These are phyloP conservation scores for Leptopilina boulardi DNA, from an alignment of 1,140 invertebrate genomes.

Conservation along the genomic window DNA sequence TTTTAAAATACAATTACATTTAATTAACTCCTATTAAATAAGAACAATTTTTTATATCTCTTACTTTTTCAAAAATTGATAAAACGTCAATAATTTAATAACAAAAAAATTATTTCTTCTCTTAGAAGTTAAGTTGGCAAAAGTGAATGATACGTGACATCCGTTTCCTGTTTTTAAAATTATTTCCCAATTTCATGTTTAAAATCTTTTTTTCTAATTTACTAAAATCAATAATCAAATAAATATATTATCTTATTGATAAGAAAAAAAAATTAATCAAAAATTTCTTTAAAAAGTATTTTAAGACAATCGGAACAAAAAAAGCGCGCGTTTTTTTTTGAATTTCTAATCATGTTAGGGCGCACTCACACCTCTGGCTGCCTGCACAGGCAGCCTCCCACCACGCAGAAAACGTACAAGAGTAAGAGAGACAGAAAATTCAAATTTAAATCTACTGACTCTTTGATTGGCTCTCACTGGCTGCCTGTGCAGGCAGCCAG, in stretches of 20 bases:
- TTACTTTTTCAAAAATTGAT: background rate
- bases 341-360: too few relatives aligned
- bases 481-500: too few relatives aligned
- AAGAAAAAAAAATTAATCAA: too few relatives aligned
- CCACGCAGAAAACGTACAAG: too few relatives aligned
- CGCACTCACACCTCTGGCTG: too few relatives aligned
- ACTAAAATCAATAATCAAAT: background rate
- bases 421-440: too few relatives aligned
- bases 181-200: background rate
- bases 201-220: background rate
- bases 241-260: background rate
- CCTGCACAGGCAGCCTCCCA: too few relatives aligned
- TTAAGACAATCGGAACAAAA: too few relatives aligned
- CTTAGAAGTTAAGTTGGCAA: slow-evolving; percentile 8
- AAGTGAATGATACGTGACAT: background rate
- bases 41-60: background rate
- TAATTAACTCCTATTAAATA: background rate
- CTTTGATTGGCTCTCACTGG: too few relatives aligned
- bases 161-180: slow-evolving; percentile 22
- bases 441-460: too few relatives aligned
- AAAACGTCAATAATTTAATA: background rate
- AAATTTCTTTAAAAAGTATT: too few relatives aligned
- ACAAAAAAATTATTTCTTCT: background rate
- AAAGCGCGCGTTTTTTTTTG: background rate
- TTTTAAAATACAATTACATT: background rate